Evolutionary conservation across 2,888 invertebrate species (phyloP).

Genomic region (Leptinotarsa juncta): DNA sequence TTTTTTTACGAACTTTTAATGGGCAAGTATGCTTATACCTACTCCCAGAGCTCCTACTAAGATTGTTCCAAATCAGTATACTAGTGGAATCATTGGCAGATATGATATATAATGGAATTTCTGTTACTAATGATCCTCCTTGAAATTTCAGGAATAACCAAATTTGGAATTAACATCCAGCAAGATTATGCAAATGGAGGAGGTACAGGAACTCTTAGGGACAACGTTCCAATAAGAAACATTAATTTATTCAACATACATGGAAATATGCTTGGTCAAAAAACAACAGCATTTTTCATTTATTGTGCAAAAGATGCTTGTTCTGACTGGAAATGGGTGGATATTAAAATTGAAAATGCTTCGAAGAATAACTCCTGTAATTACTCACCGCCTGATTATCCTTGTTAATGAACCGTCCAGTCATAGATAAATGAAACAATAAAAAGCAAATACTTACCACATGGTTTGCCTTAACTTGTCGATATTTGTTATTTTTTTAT

Average conservation of each 20-base stretch:
- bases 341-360: conserved; percentile 37
- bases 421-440: background rate
- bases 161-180: conserved; percentile 47
- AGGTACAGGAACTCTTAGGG: conserved; percentile 37
- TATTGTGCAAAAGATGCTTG: conserved; percentile 43
- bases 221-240: conserved; percentile 44
- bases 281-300: conserved; percentile 38
- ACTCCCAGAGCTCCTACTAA: too few relatives aligned
- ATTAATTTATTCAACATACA: conserved; percentile 35
- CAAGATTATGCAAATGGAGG: conserved; percentile 46
- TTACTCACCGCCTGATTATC: conserved; percentile 37
- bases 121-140: background rate
- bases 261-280: conserved; percentile 32
- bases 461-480: too few relatives aligned
- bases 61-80: too few relatives aligned
- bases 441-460: too few relatives aligned
- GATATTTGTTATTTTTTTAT: too few relatives aligned
- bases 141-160: conserved; percentile 38
- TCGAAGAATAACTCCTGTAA: conserved; percentile 34
- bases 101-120: too few relatives aligned
- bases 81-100: too few relatives aligned
- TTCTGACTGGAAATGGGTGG: conserved; percentile 44
- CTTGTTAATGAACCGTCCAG: background rate
- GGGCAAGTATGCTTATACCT: too few relatives aligned
- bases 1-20: too few relatives aligned